A percentile compares a stretch with the other conserved stretches of the same genome.
phyloP scores from a whole-genome alignment of 2,888 invertebrate genomes.

The Pristionchus exspectatus region DNA sequence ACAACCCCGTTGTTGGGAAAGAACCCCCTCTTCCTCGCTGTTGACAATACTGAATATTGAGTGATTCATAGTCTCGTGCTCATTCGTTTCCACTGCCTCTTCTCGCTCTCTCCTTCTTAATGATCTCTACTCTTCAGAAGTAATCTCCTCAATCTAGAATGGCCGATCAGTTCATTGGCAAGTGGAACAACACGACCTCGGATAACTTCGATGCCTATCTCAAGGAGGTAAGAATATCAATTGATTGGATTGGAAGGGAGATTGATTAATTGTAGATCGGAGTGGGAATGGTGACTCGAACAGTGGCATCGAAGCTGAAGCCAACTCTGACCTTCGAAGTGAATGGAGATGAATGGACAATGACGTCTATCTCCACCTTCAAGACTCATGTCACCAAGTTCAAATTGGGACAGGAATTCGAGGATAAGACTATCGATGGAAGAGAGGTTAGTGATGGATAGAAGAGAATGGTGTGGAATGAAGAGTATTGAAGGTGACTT shows the following conservation, averaged over 20 bases:
- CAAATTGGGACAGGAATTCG: constrained; percentile 70
- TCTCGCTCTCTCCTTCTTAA: not conserved
- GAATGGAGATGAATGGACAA: constrained; percentile 71
- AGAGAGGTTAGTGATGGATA: constrained; percentile 66
- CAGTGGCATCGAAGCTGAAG: constrained; percentile 73
- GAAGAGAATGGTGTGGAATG: not conserved
- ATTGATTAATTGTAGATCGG: constrained; percentile 59
- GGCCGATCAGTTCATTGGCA: constrained; percentile 69
- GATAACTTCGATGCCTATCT: constrained; percentile 77
- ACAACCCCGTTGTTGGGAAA: not conserved
- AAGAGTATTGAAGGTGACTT: constrained; percentile 60
- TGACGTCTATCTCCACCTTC: constrained; percentile 76
- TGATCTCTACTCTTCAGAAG: not conserved
- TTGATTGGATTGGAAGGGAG: not conserved
- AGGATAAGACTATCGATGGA: constrained; percentile 77
- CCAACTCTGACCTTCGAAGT: constrained; percentile 71
- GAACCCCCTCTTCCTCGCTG: not conserved
- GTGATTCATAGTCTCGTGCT: not conserved
- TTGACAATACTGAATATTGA: not conserved
- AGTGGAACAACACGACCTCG: constrained; percentile 75
- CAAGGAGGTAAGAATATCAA: constrained; percentile 66
- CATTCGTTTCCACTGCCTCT: not conserved
- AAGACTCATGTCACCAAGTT: constrained; percentile 75
- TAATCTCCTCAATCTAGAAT: constrained; percentile 10
- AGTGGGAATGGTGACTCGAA: constrained; percentile 75